A percentile compares a stretch with the other conserved stretches of the same genome.
These are phyloP conservation scores for Drosophila tripunctata DNA, from an alignment of 2,888 invertebrate species.

Conservation along the genomic window DNA sequence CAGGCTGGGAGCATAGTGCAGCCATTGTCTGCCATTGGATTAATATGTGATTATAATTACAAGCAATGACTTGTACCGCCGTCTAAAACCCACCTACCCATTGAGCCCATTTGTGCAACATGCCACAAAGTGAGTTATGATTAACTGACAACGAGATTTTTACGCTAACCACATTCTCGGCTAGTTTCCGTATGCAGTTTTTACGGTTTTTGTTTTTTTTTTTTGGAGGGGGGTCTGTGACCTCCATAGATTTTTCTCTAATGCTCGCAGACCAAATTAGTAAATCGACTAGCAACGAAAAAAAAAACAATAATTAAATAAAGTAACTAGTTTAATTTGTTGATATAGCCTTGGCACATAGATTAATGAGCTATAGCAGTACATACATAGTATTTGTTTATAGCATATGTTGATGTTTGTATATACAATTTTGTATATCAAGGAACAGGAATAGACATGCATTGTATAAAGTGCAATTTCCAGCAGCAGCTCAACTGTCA, in stretches of 20 bases:
- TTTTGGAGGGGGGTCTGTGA: not conserved
- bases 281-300: slow-evolving; percentile 32
- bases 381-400: not conserved
- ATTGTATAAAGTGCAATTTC: not conserved
- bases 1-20: not conserved
- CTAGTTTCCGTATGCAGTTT: slow-evolving; percentile 57
- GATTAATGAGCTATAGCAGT: not conserved
- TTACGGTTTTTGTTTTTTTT: not conserved
- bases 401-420: not conserved
- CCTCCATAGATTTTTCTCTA: slow-evolving; percentile 40
- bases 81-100: slow-evolving; percentile 29
- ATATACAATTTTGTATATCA: not conserved
- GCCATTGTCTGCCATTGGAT: slow-evolving; percentile 9
- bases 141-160: slow-evolving; percentile 19
- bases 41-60: slow-evolving; percentile 39
- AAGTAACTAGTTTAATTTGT: slow-evolving; percentile 45
- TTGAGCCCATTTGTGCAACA: slow-evolving; percentile 37
- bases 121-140: slow-evolving; percentile 14
- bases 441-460: slow-evolving; percentile 29
- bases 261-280: slow-evolving; percentile 27
- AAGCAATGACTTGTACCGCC: slow-evolving; percentile 20
- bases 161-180: slow-evolving; percentile 48
- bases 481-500: too few relatives aligned
- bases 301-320: slow-evolving; percentile 5
- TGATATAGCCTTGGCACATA: slow-evolving; percentile 31